Base-by-base conservation (phyloP, 2,888 invertebrate genomes). In the Agrochola litura region DNA sequence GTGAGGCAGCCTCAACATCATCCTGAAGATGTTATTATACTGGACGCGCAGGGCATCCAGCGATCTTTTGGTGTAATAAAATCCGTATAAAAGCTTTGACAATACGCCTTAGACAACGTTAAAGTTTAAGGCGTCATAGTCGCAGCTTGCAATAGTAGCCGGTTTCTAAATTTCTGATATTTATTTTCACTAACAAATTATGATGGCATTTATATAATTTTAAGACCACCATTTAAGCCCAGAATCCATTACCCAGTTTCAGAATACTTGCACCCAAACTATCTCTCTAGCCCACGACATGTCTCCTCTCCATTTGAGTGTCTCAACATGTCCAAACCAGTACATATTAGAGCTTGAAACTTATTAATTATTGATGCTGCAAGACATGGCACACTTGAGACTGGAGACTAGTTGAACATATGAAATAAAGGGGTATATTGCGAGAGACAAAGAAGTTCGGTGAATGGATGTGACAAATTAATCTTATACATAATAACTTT, bases 401-500 rank as follows among this genome's bases (percentile, higher is more conserved):
- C 61, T 30, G 37, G 52, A 65, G 70, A 60, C 49, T 68, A 60
- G 63, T 60, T 46, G 73, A 86, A 76, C 74, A 86, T 85, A 85
- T 88, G 85, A 88, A 86, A 84, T 89, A 87, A 84, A 81, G 79
- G 82, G 75, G 75, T 67, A 76, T 81, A 81, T 86, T 86, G 9
- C 9, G 81, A 77, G 65, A 65, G 12, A 63, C n/a, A 0, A 54
- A 43, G 86, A 85, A 49, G 6, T 69, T 58, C 16, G 9, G 5
- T 14, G 2, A 54, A 84, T 82, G 37, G 86, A 87, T 75, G 78
- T 41, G 60, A 22, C 9, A 22, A 3, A 64, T 46, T 46, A 14
- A 14, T 46, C 19, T 30, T 30, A 30, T 30, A 30, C 2, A 30
- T 30, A 30, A 30, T 30, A 30, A 30, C 30, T 30, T 30, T 30